Percentiles rank a stretch among this genome's conserved stretches.
Conservation (phyloP, 2,113 vertebrate species). For the Geothlypis trichas region DNA sequence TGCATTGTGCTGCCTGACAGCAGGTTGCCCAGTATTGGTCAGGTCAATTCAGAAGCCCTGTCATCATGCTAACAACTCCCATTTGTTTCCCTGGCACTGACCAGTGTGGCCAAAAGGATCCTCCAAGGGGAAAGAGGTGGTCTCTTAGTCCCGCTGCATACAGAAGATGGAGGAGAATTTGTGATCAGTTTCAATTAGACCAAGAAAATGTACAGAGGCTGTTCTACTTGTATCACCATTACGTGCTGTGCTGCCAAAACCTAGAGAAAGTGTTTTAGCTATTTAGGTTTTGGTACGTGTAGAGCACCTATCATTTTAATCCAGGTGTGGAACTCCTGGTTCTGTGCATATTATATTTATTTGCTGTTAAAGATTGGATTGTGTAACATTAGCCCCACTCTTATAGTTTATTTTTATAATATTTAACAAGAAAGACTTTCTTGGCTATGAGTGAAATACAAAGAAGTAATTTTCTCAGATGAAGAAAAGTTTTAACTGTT, state of each 20-base stretch:
- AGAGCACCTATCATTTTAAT: neutral
- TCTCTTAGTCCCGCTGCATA: neutral
- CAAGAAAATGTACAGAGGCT: neutral
- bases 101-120: neutral
- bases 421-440: neutral
- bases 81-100: neutral
- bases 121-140: neutral
- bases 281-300: neutral
- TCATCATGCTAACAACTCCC: neutral
- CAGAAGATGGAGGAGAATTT: neutral
- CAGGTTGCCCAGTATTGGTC: neutral
- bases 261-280: neutral
- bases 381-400: neutral
- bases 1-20: neutral
- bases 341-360: neutral
- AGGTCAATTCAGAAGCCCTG: neutral
- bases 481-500: constrained; percentile 19
- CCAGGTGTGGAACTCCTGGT: neutral
- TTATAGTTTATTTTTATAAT: neutral
- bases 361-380: neutral
- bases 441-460: neutral
- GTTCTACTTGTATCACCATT: neutral
- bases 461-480: neutral
- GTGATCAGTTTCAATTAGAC: neutral
- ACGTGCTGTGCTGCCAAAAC: neutral